These are phyloP conservation scores for Ciconia boyciana DNA, from an alignment of 2,113 vertebrate genomes.

Conservation along the genomic window DNA sequence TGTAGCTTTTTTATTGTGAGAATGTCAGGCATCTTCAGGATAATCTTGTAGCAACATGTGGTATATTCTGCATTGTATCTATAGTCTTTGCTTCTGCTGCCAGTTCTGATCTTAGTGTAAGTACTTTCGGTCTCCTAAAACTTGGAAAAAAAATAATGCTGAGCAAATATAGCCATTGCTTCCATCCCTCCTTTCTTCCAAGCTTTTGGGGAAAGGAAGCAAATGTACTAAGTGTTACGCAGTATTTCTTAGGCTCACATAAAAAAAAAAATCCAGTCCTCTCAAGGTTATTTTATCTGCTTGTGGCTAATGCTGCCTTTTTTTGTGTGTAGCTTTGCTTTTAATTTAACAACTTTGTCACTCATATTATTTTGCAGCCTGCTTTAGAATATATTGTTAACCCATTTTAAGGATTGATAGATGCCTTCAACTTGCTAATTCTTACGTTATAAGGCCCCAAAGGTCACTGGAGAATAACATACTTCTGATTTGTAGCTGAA, in stretches of 20 bases:
- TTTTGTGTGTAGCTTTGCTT: background rate
- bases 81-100: background rate
- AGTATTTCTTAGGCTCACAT: background rate
- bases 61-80: background rate
- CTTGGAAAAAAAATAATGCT: background rate
- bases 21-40: background rate
- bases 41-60: background rate
- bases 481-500: background rate
- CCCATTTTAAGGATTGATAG: background rate
- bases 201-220: background rate
- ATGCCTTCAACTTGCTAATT: background rate
- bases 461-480: background rate
- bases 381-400: background rate
- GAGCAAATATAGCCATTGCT: background rate
- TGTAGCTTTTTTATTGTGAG: background rate
- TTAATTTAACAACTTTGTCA: background rate
- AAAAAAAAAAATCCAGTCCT: background rate
- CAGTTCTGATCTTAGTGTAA: background rate
- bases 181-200: background rate
- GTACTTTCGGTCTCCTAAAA: background rate
- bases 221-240: background rate
- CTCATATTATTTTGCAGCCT: background rate
- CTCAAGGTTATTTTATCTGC: background rate
- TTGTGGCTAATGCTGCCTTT: background rate
- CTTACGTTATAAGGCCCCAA: background rate